Evolutionary conservation across 2,797 vertebrate genomes (phyloP).

Genomic region (Pseudochaenichthys georgianus): DNA sequence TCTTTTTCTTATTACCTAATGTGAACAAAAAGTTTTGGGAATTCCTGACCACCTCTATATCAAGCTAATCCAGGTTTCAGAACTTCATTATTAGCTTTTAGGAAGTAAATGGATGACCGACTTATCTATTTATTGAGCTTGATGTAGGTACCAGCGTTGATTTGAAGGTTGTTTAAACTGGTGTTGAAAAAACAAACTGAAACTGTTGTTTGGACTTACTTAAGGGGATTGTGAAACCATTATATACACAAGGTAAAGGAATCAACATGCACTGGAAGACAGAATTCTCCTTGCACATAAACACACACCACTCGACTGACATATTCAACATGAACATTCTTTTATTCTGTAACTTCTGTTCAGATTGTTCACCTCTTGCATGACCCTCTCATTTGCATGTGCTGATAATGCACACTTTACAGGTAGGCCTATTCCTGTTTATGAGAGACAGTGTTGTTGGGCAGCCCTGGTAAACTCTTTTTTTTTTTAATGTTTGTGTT

Average conservation of each 20-base stretch:
- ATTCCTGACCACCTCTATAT: slow-evolving; percentile 43
- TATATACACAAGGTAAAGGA: slow-evolving; percentile 16
- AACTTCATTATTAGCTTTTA: not conserved
- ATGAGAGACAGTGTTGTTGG: slow-evolving; percentile 60
- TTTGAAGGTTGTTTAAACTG: slow-evolving; percentile 23
- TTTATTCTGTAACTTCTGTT: slow-evolving; percentile 41
- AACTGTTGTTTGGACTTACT: slow-evolving; percentile 5
- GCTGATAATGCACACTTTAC: slow-evolving; percentile 69
- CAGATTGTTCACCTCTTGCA: slow-evolving; percentile 62
- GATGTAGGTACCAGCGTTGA: slow-evolving; percentile 47
- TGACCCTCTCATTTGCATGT: slow-evolving; percentile 75
- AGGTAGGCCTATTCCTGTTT: slow-evolving; percentile 58
- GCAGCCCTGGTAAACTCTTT: slow-evolving; percentile 54
- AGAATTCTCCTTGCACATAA: slow-evolving; percentile 23
- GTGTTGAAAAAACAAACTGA: not conserved
- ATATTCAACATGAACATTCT: slow-evolving; percentile 37
- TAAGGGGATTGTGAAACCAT: slow-evolving; percentile 25
- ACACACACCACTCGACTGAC: slow-evolving; percentile 50
- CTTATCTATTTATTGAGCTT: slow-evolving; percentile 68
- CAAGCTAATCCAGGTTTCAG: slow-evolving; percentile 33
- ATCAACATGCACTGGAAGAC: slow-evolving; percentile 30
- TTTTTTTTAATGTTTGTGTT: slow-evolving; percentile 71
- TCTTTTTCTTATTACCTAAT: slow-evolving; percentile 51
- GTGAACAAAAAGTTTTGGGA: slow-evolving; percentile 54
- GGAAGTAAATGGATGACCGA: not conserved